Evolutionary conservation across 2,888 invertebrate species (phyloP).

Genomic region (Philonicus albiceps): DNA sequence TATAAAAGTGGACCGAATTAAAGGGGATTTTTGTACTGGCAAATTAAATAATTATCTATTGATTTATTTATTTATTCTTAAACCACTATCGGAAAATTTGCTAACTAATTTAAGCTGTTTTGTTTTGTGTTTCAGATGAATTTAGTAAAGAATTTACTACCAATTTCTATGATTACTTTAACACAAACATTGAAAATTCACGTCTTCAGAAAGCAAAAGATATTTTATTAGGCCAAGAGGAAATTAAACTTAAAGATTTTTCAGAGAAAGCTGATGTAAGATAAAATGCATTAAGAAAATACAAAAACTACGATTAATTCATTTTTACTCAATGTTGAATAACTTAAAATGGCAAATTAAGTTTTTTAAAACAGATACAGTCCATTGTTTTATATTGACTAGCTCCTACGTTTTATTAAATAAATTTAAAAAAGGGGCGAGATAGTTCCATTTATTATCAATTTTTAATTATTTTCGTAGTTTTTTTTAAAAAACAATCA

Average conservation of each 20-base stretch:
- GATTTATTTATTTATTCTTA: neutral
- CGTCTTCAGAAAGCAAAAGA: constrained; percentile 10
- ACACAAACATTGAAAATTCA: constrained; percentile 4
- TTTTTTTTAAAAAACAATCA: too few relatives aligned
- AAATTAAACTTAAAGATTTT: constrained; percentile 35
- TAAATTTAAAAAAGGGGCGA: too few relatives aligned
- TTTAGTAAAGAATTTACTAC: constrained; percentile 28
- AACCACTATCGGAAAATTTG: neutral
- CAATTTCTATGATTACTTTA: constrained; percentile 28
- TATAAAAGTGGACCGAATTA: too few relatives aligned
- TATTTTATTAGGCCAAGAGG: neutral
- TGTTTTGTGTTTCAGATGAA: constrained; percentile 23
- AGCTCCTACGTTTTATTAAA: too few relatives aligned
- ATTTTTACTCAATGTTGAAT: too few relatives aligned
- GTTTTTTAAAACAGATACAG: too few relatives aligned
- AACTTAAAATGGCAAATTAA: too few relatives aligned
- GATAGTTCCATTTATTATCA: too few relatives aligned
- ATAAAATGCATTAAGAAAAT: too few relatives aligned
- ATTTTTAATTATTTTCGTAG: too few relatives aligned
- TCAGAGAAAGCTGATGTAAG: constrained; percentile 40
- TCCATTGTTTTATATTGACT: too few relatives aligned
- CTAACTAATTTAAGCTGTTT: neutral
- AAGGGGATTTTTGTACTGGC: neutral
- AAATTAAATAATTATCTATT: neutral
- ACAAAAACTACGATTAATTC: too few relatives aligned